A percentile compares a stretch with the other conserved stretches of the same genome.
Conservation (phyloP, 37 sponge, comb jelly and placozoan species). For the Diacarnus erythraeanus region DNA sequence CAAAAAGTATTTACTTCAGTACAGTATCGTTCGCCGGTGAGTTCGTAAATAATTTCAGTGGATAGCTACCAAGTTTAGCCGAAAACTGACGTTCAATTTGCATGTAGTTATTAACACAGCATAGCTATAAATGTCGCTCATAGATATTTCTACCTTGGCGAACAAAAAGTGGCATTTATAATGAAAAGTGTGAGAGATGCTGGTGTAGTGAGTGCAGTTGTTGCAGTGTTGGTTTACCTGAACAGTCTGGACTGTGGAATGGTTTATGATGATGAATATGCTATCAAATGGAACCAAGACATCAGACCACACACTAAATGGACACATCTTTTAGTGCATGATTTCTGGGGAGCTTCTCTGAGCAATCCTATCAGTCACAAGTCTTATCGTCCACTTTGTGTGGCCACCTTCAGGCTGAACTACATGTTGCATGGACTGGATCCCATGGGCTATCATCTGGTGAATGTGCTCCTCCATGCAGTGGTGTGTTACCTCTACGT, state of each 20-base stretch:
- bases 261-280: constrained; percentile 86
- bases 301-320: constrained; percentile 71
- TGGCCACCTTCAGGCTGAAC: constrained; percentile 88
- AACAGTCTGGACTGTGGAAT: constrained; percentile 74
- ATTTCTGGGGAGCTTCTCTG: constrained; percentile 95
- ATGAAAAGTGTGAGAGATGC: background rate
- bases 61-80: too few species aligned
- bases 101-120: too few species aligned
- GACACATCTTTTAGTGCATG: constrained; percentile 67
- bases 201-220: constrained; percentile 19
- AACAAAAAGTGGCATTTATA: too few species aligned
- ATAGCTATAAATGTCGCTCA: too few species aligned
- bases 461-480: constrained; percentile 87
- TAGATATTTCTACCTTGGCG: too few species aligned
- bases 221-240: constrained; percentile 60
- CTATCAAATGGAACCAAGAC: constrained; percentile 78
- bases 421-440: constrained; percentile 74
- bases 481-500: constrained; percentile 77
- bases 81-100: too few species aligned
- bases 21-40: too few species aligned
- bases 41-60: too few species aligned
- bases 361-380: constrained; percentile 77
- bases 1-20: too few species aligned
- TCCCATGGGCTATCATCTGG: constrained; percentile 91
- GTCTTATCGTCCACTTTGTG: constrained; percentile 90